Conservation (phyloP, 2,113 vertebrate species). For the Hyperopisus bebe region DNA sequence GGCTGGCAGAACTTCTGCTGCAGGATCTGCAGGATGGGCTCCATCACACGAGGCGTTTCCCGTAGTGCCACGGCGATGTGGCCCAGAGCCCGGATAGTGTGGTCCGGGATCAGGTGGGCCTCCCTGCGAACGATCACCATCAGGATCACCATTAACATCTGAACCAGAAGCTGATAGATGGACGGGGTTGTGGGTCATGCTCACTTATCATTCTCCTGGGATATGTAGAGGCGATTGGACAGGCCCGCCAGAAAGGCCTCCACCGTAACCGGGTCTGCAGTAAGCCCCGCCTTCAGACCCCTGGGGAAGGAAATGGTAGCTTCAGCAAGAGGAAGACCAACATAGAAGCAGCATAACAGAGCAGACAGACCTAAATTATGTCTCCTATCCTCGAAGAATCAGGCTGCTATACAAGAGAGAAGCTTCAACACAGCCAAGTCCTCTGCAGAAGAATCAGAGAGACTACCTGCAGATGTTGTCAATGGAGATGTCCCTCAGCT, state of each 20-base stretch:
- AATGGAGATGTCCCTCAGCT: conserved; percentile 94
- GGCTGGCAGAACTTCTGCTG: conserved; percentile 99
- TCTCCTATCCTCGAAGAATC: neutral
- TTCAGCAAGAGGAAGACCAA: neutral
- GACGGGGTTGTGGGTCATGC: conserved; percentile 26
- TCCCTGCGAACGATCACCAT: conserved; percentile 60
- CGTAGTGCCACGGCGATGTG: conserved; percentile 91
- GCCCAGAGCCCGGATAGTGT: conserved; percentile 90
- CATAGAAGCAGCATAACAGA: neutral
- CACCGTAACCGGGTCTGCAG: conserved; percentile 85
- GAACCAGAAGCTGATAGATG: neutral
- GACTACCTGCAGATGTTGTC: conserved; percentile 94
- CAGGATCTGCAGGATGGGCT: conserved; percentile 93
- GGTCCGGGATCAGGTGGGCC: conserved; percentile 92
- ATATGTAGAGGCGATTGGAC: conserved; percentile 96
- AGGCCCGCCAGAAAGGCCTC: conserved; percentile 95
- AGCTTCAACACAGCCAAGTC: neutral
- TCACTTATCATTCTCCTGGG: conserved; percentile 95
- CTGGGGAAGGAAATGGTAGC: conserved; percentile 46
- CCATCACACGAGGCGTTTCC: conserved; percentile 92
- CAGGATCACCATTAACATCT: neutral
- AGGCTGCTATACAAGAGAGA: neutral
- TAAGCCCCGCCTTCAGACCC: conserved; percentile 87
- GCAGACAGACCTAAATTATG: neutral
- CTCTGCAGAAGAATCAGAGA: neutral